A percentile compares a stretch with the other conserved stretches of the same genome.
phyloP scores from a whole-genome alignment of 2,113 vertebrate species.

The Perccottus glenii region DNA sequence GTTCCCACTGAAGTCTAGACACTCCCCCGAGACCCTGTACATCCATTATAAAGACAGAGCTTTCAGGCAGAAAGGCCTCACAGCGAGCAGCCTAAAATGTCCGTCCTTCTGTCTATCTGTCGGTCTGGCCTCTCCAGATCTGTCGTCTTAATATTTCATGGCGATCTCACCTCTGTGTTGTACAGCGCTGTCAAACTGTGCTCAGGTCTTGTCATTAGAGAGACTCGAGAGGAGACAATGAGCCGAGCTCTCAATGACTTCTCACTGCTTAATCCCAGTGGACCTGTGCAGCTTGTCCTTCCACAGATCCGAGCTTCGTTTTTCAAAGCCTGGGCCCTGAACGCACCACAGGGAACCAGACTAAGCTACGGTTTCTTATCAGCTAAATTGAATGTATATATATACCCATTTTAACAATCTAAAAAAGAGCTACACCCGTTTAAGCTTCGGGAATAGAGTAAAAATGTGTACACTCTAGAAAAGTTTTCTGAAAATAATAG shows the following conservation, averaged over 20 bases:
- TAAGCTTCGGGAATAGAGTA: too few species aligned
- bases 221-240: slow-evolving; percentile 31
- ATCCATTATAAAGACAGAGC: slow-evolving; percentile 66
- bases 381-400: too few species aligned
- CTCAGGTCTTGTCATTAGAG: slow-evolving; percentile 26
- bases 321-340: too few species aligned
- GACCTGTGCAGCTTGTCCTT: background rate
- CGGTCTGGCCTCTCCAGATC: slow-evolving; percentile 23
- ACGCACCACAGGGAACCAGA: background rate
- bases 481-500: too few species aligned
- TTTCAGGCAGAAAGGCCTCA: slow-evolving; percentile 65
- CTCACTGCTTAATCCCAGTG: slow-evolving; percentile 15
- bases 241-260: background rate
- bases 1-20: slow-evolving; percentile 64
- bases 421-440: too few species aligned
- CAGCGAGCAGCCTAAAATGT: slow-evolving; percentile 55
- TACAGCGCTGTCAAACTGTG: slow-evolving; percentile 16
- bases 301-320: too few species aligned
- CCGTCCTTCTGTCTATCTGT: slow-evolving; percentile 14
- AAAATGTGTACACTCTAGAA: too few species aligned
- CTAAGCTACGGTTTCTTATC: too few species aligned
- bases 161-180: slow-evolving; percentile 45
- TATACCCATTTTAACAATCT: too few species aligned
- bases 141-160: slow-evolving; percentile 59
- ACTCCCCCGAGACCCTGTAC: slow-evolving; percentile 58